Evolutionary conservation across 1,140 invertebrate species (phyloP), one percentile per base, ranked within the genome.

Genomic region (Sinella curviseta): DNA sequence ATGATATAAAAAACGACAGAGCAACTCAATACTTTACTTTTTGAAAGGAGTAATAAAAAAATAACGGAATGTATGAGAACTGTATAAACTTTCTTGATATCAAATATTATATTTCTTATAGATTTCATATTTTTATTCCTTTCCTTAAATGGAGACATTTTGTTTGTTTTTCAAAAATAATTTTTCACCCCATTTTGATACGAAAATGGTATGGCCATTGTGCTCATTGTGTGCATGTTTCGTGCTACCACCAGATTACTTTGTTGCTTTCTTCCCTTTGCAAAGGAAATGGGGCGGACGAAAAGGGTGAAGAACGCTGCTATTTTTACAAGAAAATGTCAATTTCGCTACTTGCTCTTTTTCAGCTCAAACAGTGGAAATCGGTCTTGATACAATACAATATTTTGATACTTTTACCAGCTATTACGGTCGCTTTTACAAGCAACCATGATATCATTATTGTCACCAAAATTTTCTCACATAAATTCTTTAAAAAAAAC

Each of bases 91-190:
- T 31, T 14, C 12, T 70, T 33, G 30, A 30, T 70, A 70, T 33
- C 28, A 70, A 70, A 70, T 8, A 60, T 60, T 4, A n/a, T 31
- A 33, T 31, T 70, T 65, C 57, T 26, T 26, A 16, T 14, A 31
- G 65, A 60, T 60, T 48, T 48, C n/a, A n/a, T n/a, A n/a, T 48
- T 48, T 48, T 48, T 17, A 8, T 4, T 60, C 14, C 4, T 60
- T 60, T 70, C 65, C 31, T 17, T 31, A 70, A 70, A 70, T 70
- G 31, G 65, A 70, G 65, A 70, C 65, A 70, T 70, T 70, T 70
- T 33, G 14, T 70, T 70, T 12, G 30, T 65, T 65, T 8, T 17
- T 65, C 16, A 16, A n/a, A n/a, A n/a, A n/a, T n/a, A n/a, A 65
- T 70, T 70, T 70, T 70, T 70, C 65, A 70, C 26, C 8, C 65